phyloP scores from a whole-genome alignment of 2,113 vertebrate species.

The Aldabrachelys gigantea region DNA sequence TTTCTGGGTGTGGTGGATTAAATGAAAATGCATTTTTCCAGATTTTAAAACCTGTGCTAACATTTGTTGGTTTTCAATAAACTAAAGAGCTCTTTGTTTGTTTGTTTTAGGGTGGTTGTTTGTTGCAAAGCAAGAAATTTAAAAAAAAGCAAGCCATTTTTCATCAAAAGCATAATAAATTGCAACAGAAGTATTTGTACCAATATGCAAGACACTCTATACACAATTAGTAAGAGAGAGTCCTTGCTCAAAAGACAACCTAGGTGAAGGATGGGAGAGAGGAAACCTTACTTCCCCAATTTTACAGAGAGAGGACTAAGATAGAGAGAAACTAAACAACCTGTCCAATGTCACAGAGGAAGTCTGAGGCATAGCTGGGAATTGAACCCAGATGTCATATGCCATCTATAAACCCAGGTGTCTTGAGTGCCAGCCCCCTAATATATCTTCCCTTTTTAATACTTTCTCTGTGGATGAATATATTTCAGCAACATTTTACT shows the following conservation, averaged over 20 bases:
- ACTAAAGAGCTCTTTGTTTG: background rate
- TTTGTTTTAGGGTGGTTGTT: background rate
- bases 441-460: background rate
- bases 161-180: background rate
- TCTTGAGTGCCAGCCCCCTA: background rate
- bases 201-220: background rate
- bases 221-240: background rate
- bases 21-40: background rate
- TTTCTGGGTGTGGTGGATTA: background rate
- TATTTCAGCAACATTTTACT: background rate
- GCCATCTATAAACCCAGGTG: background rate
- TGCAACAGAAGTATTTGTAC: background rate
- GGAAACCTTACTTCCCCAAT: background rate
- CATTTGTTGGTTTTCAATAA: background rate
- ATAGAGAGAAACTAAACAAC: background rate
- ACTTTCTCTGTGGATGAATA: background rate
- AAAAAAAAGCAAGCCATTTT: background rate
- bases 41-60: background rate
- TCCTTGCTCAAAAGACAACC: background rate
- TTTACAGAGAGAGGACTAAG: background rate
- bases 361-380: background rate
- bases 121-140: background rate
- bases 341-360: background rate
- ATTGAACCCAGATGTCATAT: background rate
- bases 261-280: background rate